Evolutionary conservation across 2,888 invertebrate genomes (phyloP), one percentile per base, ranked within the genome.

Genomic region (Oligia strigilis): DNA sequence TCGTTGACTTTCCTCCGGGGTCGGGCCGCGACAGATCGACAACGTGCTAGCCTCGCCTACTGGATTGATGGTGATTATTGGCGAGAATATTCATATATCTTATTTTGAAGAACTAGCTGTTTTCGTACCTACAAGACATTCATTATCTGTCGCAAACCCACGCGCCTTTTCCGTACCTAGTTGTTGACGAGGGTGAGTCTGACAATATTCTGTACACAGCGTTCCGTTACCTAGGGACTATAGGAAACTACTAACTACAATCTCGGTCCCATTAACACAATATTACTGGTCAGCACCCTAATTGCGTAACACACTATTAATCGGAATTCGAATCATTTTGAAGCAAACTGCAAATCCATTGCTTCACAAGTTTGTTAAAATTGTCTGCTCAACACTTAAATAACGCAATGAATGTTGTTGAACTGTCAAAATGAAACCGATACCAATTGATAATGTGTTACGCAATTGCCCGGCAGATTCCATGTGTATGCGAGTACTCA

Each of bases 171-270:
- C n/a, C 4, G 66, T 40, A 40, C 40, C 40, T 70, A 73, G 23
- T 49, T 78, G 4, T 75, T 86, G 84, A 84, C 75, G 80, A 86
- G 80, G 82, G 86, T 80, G 65, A 60, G 36, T n/a, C 40, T 40
- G 40, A 69, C 65, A 76, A 69, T 66, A 78, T 66, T 75, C 67
- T 70, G 62, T 72, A 76, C 65, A 72, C 64, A 72, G 46, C 62
- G 43, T 77, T 72, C n/a, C 49, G 19, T 65, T 64, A 77, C 23
- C 40, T 49, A 46, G 29, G 19, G 69, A 65, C 40, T 67, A 19
- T 43, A 60, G 55, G 29, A 46, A 49, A 40, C 40, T 29, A 65
- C 58, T 83, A 36, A 70, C 36, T 55, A 36, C 36, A 46, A 19
- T 55, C n/a, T n/a, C 17, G n/a, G n/a, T 70, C 23, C 60, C 58